Percentiles rank a stretch among this genome's conserved stretches.
phyloP scores from a whole-genome alignment of 2,797 vertebrate species.

The Sebastes matsubarae region DNA sequence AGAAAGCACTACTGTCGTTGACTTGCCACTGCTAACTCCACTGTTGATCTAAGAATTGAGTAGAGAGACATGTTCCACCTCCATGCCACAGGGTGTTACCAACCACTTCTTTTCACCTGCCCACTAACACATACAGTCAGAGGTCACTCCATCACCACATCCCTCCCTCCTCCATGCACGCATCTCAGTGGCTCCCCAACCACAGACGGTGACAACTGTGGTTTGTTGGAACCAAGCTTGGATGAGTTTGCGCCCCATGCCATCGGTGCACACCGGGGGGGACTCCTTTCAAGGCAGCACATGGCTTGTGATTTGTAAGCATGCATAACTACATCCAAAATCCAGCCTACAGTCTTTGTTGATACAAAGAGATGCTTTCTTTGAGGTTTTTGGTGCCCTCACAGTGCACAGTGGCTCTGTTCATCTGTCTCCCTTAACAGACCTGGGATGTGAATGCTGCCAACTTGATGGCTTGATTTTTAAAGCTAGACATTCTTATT shows the following conservation, averaged over 20 bases:
- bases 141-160: not conserved
- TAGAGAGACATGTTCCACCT: not conserved
- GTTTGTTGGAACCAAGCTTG: not conserved
- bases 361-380: not conserved
- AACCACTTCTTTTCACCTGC: not conserved
- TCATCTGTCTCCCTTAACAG: not conserved
- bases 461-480: slow-evolving; percentile 5
- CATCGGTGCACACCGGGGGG: not conserved
- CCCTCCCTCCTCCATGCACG: not conserved
- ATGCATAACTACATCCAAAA: not conserved
- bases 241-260: not conserved
- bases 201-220: not conserved
- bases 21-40: not conserved
- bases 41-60: not conserved
- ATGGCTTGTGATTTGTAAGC: not conserved
- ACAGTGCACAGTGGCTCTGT: not conserved
- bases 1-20: not conserved
- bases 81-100: not conserved
- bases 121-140: not conserved
- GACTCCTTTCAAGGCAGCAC: not conserved
- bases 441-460: not conserved
- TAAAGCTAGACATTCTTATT: slow-evolving; percentile 10
- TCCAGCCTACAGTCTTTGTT: not conserved
- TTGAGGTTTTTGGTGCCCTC: not conserved
- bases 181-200: not conserved